phyloP scores from a whole-genome alignment of 1,140 invertebrate genomes.

The Drosophila ananassae region DNA sequence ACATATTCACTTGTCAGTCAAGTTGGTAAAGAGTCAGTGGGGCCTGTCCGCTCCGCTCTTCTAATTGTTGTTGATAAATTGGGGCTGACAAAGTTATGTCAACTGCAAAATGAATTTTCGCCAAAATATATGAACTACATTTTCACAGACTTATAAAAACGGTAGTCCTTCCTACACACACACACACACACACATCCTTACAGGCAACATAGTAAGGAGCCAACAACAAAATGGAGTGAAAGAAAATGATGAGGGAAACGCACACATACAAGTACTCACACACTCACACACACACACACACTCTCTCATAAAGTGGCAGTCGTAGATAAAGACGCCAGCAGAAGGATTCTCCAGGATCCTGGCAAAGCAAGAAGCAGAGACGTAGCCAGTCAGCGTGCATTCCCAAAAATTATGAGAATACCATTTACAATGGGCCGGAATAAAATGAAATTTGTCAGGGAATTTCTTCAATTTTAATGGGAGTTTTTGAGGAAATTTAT shows the following conservation, averaged over 20 bases:
- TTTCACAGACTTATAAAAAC: constrained; percentile 81
- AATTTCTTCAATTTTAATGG: background rate
- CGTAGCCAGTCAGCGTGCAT: constrained; percentile 26
- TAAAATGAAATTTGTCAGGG: background rate
- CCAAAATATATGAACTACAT: constrained; percentile 81
- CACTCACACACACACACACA: constrained; percentile 2
- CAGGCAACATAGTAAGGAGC: constrained; percentile 44
- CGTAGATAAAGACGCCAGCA: constrained; percentile 29
- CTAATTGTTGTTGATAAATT: constrained; percentile 83
- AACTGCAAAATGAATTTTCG: constrained; percentile 82
- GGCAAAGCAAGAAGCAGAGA: constrained; percentile 7
- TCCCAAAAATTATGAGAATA: constrained; percentile 52
- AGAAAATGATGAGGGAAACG: constrained; percentile 44
- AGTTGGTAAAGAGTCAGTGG: constrained; percentile 11
- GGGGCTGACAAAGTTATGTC: constrained; percentile 80
- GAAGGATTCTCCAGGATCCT: constrained; percentile 21
- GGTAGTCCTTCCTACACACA: constrained; percentile 29
- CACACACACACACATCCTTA: constrained; percentile 10
- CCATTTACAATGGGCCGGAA: constrained; percentile 34
- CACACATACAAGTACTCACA: constrained; percentile 26
- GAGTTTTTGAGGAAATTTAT: background rate
- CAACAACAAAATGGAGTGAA: constrained; percentile 53
- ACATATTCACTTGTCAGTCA: constrained; percentile 25
- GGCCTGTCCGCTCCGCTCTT: constrained; percentile 59
- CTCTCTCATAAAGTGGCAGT: constrained; percentile 20